Evolutionary conservation across 2,888 invertebrate genomes (phyloP).

Genomic region (Pyrrhia umbra): DNA sequence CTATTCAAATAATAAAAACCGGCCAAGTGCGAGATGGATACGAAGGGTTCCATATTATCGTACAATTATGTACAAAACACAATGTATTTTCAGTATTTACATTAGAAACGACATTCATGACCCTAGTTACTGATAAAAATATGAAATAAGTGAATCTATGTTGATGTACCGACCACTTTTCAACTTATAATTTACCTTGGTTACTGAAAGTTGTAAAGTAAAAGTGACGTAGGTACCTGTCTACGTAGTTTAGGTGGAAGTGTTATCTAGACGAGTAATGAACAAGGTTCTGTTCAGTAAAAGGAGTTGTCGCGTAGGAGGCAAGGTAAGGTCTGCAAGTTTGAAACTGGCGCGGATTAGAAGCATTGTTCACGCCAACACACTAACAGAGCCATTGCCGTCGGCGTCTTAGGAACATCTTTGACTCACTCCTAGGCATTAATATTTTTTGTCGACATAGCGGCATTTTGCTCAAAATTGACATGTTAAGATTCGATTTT

Average conservation of each 20-base stretch:
- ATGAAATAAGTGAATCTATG: no score
- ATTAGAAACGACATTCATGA: no score
- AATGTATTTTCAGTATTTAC: no score
- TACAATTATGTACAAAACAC: no score
- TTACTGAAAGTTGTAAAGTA: constrained; percentile 33
- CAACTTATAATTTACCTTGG: neutral
- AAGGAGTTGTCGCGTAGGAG: constrained; percentile 87
- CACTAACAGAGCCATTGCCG: constrained; percentile 73
- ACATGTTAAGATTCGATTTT: constrained; percentile 66
- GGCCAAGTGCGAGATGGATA: no score
- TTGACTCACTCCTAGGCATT: constrained; percentile 70
- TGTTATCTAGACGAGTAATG: constrained; percentile 63
- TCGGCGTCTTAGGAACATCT: constrained; percentile 67
- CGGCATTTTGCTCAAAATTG: constrained; percentile 65
- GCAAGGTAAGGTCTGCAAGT: constrained; percentile 89
- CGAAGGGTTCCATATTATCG: no score
- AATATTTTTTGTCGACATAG: constrained; percentile 66
- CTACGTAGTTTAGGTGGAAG: constrained; percentile 46
- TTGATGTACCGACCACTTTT: no score
- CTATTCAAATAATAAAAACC: no score
- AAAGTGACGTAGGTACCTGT: constrained; percentile 35
- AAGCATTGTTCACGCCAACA: constrained; percentile 88
- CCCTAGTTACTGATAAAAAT: no score
- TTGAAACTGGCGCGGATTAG: constrained; percentile 78
- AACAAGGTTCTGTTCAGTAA: constrained; percentile 82